These are phyloP conservation scores for Arctia plantaginis DNA, from an alignment of 2,888 invertebrate species.

Conservation along the genomic window DNA sequence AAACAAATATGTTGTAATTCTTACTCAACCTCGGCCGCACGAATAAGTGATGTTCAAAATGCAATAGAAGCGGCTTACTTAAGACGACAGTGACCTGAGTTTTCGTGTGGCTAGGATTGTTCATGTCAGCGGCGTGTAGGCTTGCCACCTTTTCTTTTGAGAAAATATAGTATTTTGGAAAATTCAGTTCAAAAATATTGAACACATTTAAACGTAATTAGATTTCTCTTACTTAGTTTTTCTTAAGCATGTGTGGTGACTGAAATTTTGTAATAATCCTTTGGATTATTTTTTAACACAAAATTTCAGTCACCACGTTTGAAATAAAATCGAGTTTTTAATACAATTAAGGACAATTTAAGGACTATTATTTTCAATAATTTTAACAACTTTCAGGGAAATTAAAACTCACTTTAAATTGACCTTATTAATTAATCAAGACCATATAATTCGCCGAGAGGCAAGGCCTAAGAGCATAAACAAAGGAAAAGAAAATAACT, in stretches of 20 bases:
- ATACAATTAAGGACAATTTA: too few relatives aligned
- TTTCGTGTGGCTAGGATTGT: neutral
- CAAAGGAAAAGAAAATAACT: too few relatives aligned
- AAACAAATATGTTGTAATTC: neutral
- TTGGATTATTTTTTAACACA: too few relatives aligned
- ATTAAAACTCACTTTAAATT: too few relatives aligned
- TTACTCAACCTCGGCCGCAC: neutral
- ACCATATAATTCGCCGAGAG: too few relatives aligned
- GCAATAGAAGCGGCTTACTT: neutral
- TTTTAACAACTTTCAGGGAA: too few relatives aligned
- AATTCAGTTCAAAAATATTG: neutral
- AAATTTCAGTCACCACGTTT: too few relatives aligned
- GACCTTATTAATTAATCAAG: too few relatives aligned
- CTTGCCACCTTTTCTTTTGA: neutral
- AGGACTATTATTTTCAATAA: too few relatives aligned
- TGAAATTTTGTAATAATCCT: too few relatives aligned
- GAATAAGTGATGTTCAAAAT: conserved; percentile 1
- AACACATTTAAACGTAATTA: neutral
- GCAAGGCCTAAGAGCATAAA: too few relatives aligned
- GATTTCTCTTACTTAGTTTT: neutral
- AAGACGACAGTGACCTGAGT: neutral
- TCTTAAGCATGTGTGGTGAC: neutral
- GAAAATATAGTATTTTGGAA: neutral
- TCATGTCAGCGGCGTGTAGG: neutral
- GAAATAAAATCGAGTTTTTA: too few relatives aligned